Conservation (phyloP, 2,113 vertebrate genomes). For the Leptosomus discolor region DNA sequence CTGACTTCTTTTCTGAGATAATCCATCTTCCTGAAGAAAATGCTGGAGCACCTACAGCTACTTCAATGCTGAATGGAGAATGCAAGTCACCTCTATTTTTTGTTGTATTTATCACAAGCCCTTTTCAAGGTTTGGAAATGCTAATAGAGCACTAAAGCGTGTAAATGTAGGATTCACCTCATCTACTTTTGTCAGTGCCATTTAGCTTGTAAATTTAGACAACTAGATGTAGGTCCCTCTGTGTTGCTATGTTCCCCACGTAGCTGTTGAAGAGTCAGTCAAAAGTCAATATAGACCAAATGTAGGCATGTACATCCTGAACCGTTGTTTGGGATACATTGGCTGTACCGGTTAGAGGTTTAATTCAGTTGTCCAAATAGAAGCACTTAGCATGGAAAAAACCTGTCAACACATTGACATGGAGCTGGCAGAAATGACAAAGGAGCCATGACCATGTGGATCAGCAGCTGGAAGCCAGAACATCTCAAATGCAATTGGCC, state of each 20-base stretch:
- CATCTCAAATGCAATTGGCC: neutral
- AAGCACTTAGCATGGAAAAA: neutral
- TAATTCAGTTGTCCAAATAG: neutral
- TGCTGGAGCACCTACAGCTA: neutral
- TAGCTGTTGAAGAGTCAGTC: neutral
- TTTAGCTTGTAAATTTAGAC: neutral
- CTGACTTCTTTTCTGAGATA: neutral
- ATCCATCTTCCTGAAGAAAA: neutral
- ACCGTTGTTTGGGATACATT: neutral
- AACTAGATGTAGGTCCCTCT: neutral
- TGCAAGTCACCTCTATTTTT: fast-evolving
- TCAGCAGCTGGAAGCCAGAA: neutral
- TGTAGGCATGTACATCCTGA: neutral
- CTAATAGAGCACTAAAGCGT: neutral
- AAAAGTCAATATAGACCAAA: neutral
- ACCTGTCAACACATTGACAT: fast-evolving
- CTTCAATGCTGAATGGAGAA: neutral
- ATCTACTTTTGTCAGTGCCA: neutral
- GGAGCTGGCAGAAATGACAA: neutral
- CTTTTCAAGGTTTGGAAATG: neutral
- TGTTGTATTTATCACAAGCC: neutral
- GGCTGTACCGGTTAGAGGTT: fast-evolving
- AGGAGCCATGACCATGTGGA: neutral
- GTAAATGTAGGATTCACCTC: neutral
- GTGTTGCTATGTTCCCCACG: neutral